Base-by-base conservation (phyloP, 1,140 invertebrate genomes). In the Penaeus japonicus region DNA sequence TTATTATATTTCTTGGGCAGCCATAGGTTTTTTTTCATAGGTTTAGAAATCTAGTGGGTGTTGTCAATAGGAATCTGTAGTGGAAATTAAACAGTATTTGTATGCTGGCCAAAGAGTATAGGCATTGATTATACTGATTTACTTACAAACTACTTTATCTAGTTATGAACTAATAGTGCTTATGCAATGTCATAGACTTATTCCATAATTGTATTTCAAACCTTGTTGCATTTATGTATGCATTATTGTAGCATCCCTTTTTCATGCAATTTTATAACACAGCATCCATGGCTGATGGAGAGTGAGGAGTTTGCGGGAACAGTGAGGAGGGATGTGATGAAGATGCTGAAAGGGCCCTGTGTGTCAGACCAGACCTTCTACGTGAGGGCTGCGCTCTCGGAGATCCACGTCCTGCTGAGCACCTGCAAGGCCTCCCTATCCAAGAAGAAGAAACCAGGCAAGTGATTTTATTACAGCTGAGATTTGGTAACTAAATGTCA, bases 381-480 rank as follows among this genome's bases (percentile, higher is more conserved):
- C 30, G 54, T 90, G 3, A 65, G 81, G 30, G 89, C 89, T 54
- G 90, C 89, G 12, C 85, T 90, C n/a, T 90, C 89, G 22, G 90
- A 90, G 47, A 81, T 90, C 18, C 75, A 85, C n/a, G 75, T 78
- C 15, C 30, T 85, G 7, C 59, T 85, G 32, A 77, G 59, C n/a
- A 85, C 84, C 12, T 85, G 53, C 32, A 85, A 79, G 32, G 57
- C 75, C 35, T 22, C 39, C n/a, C 84, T 85, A 5, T 77, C 84
- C 15, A 85, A 85, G 55, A 85, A 85, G 73, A 85, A 85, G 32
- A 79, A 54, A 54, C 27, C 70, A 24, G 20, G 47, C 53, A 54
- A 81, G 35, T 53, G n/a, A 24, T 47, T 55, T 27, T 15, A 24
- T 53, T 81, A 27, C 15, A 12, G 10, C 10, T 0, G 47, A 47